phyloP scores from a whole-genome alignment of 2,797 vertebrate genomes.

The Lerista edwardsae region DNA sequence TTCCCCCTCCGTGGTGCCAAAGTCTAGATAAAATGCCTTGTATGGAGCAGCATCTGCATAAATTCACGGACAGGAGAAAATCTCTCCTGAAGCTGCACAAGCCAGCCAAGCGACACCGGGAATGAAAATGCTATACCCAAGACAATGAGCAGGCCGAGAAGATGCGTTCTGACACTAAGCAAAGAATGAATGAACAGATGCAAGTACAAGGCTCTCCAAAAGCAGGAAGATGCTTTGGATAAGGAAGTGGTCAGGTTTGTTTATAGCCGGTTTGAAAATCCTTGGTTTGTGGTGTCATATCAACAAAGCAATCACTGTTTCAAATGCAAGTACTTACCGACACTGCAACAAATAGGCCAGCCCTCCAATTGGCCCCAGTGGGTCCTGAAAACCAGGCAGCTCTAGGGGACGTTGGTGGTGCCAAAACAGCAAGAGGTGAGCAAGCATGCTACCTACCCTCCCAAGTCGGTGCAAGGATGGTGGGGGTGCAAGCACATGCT shows the following conservation, averaged over 20 bases:
- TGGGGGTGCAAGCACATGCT: too few relatives aligned
- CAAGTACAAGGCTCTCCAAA: not conserved
- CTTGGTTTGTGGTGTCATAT: too few relatives aligned
- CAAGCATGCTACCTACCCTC: too few relatives aligned
- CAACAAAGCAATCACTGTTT: too few relatives aligned
- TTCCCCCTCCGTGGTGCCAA: not conserved
- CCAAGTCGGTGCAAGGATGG: too few relatives aligned
- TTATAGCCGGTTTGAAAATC: too few relatives aligned
- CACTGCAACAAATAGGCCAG: too few relatives aligned
- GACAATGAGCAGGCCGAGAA: not conserved
- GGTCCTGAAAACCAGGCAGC: too few relatives aligned
- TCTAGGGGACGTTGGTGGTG: too few relatives aligned
- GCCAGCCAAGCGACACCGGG: not conserved
- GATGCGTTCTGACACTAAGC: not conserved
- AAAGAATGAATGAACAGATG: not conserved
- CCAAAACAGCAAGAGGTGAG: too few relatives aligned
- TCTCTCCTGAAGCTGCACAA: not conserved
- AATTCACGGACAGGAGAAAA: accelerated
- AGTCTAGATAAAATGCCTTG: not conserved
- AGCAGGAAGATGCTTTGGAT: not conserved
- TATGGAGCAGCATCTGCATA: not conserved
- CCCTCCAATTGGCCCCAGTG: too few relatives aligned
- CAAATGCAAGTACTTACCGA: too few relatives aligned
- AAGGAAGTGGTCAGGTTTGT: not conserved
- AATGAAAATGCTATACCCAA: not conserved